Percentiles rank a stretch among this genome's conserved stretches.
Evolutionary conservation across 2,797 vertebrate species (phyloP).

Genomic region (Hippoglossus hippoglossus): DNA sequence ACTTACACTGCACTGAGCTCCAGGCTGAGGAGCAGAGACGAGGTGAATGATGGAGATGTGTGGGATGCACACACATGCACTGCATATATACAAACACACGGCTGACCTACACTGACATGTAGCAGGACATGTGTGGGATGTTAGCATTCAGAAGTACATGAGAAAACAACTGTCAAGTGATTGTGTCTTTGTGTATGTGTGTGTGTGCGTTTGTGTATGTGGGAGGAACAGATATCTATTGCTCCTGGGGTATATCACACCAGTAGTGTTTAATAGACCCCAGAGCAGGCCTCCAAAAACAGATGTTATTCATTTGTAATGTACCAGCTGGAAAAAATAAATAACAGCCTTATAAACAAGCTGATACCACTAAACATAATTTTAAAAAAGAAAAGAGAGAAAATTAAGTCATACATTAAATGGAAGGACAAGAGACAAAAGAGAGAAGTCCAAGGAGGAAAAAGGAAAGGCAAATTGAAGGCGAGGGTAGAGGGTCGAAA

Average conservation of each 20-base stretch:
- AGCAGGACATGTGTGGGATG: conserved; percentile 30
- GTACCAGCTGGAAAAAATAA: neutral
- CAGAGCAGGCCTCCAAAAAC: neutral
- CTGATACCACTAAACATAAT: neutral
- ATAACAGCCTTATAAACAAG: neutral
- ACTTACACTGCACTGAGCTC: neutral
- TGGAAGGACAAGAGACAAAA: neutral
- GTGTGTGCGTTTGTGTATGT: neutral
- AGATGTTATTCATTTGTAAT: neutral
- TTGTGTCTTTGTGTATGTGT: neutral
- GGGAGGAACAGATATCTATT: neutral
- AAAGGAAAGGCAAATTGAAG: neutral
- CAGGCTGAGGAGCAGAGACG: conserved; percentile 6
- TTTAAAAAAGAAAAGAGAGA: neutral
- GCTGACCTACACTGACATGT: conserved; percentile 1
- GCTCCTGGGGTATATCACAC: neutral
- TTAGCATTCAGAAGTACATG: neutral
- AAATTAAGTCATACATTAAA: neutral
- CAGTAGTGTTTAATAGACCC: neutral
- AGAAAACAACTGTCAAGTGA: neutral
- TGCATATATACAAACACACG: neutral
- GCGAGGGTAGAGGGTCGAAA: conserved; percentile 7
- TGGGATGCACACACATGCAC: neutral
- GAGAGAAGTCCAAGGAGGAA: conserved; percentile 12
- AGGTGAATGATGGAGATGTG: conserved; percentile 15